Percentiles rank a stretch among this genome's conserved stretches.
Conservation (phyloP, 1,140 invertebrate species). For the Medauroidea extradentata region DNA sequence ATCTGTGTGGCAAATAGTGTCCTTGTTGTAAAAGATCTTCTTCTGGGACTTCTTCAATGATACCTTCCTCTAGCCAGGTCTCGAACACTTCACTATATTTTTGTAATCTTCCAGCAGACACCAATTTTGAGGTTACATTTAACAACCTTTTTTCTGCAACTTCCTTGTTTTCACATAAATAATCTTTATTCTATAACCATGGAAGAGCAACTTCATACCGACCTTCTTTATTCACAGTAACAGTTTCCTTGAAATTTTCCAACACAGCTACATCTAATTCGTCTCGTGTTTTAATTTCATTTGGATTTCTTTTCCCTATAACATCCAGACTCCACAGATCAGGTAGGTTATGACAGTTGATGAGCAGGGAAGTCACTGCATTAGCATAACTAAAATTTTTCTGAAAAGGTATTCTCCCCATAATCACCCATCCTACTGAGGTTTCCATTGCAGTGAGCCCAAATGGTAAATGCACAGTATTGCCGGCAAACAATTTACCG, state of each 20-base stretch:
- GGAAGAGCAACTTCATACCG: constrained; percentile 33
- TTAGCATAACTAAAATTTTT: constrained; percentile 23
- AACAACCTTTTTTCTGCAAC: constrained; percentile 22
- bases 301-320: constrained; percentile 37
- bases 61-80: constrained; percentile 27
- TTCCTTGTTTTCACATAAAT: constrained; percentile 23
- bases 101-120: constrained; percentile 21
- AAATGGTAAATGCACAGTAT: constrained; percentile 20
- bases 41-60: constrained; percentile 31
- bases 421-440: constrained; percentile 35
- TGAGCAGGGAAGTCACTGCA: constrained; percentile 22
- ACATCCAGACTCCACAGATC: constrained; percentile 41
- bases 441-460: constrained; percentile 37
- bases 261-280: constrained; percentile 25
- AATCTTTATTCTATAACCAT: constrained; percentile 29
- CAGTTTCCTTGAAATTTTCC: constrained; percentile 30
- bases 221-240: constrained; percentile 23
- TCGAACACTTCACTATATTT: constrained; percentile 34
- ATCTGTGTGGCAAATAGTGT: constrained; percentile 37
- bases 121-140: constrained; percentile 22
- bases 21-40: constrained; percentile 19
- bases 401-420: constrained; percentile 25
- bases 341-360: constrained; percentile 14
- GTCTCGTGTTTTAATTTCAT: constrained; percentile 23
- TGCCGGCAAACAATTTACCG: constrained; percentile 32